These are phyloP conservation scores for Antheraea yamamai DNA, from an alignment of 2,888 invertebrate species.

Conservation along the genomic window DNA sequence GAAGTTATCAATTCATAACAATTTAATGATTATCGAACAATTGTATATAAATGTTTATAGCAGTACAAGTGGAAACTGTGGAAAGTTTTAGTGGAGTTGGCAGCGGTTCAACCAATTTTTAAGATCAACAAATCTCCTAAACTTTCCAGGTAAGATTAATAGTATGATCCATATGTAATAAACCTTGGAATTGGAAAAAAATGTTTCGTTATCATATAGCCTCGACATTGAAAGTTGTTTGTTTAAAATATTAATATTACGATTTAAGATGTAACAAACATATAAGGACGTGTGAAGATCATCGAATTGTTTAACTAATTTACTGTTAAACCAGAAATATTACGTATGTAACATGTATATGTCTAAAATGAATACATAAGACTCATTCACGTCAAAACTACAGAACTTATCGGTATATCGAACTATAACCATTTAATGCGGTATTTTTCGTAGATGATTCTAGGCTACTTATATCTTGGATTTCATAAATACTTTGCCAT, in stretches of 20 bases:
- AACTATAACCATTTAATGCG: too few species aligned
- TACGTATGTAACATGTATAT: background rate
- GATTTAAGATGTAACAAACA: conserved; percentile 37
- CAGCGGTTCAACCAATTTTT: background rate
- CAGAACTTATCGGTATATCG: too few species aligned
- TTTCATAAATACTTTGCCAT: too few species aligned
- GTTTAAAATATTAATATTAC: conserved; percentile 56
- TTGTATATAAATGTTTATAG: background rate
- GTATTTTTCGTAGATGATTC: too few species aligned
- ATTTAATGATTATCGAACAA: background rate
- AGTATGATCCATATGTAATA: background rate
- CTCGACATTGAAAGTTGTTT: conserved; percentile 58
- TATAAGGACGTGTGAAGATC: conserved; percentile 46
- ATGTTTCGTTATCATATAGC: conserved; percentile 55
- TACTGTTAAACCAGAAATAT: background rate
- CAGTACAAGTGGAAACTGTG: conserved; percentile 23
- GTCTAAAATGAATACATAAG: too few species aligned
- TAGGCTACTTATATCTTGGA: too few species aligned
- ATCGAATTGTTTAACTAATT: conserved; percentile 27
- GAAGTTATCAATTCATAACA: conserved; percentile 17
- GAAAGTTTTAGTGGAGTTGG: conserved; percentile 25
- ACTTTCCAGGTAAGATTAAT: conserved; percentile 24
- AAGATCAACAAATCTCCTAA: conserved; percentile 18
- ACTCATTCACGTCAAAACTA: too few species aligned
- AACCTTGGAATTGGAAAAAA: conserved; percentile 27